Base-by-base conservation (phyloP, 2,113 vertebrate genomes). In the Azemiops feae region DNA sequence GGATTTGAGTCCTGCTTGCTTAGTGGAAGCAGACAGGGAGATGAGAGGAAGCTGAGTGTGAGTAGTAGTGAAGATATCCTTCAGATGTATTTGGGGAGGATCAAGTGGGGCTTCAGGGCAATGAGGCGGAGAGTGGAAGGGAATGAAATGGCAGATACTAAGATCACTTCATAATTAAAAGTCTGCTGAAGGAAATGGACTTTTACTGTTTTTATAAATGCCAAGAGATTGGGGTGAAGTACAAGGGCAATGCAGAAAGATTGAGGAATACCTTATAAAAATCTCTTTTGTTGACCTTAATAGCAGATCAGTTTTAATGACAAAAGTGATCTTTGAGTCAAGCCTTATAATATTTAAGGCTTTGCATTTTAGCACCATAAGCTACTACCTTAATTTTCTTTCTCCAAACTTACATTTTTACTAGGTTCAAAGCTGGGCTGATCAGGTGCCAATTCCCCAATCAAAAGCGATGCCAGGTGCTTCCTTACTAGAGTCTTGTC, bases 401-500 rank as follows among this genome's bases (percentile, higher is more conserved):
- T 60, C 58, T 27, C 58, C 23, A 43, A 18, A 91, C 95, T 95
- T 55, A 96, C 95, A 88, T 90, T 93, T 91, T 96, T 96, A 74
- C 58, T 89, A 34, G 85, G 94, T 53, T 95, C 95, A 47, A 93
- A 91, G 85, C 94, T 94, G 53, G 95, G 95, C 88, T 95, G 87
- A 27, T 90, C 88, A 3, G 94, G 93, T 11, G 89, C 92, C 92
- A 96, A 92, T 81, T 96, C 94, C 27, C 95, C 95, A 88, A 96
- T 93, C 88, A 94, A 74, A 69, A 96, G 94, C 0, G 92, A 45
- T 11, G 88, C 89, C 88, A 96, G 92, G 52, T 94, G 81, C 53
- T 92, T 93, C 10, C 91, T 90, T 43, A 96, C 95, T 60, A 93
- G 60, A 3, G 58, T 74, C n/a, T 87, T 87, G 81, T 96, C 91